phyloP scores from a whole-genome alignment of 2,113 vertebrate genomes.

The Labeo rohita region DNA sequence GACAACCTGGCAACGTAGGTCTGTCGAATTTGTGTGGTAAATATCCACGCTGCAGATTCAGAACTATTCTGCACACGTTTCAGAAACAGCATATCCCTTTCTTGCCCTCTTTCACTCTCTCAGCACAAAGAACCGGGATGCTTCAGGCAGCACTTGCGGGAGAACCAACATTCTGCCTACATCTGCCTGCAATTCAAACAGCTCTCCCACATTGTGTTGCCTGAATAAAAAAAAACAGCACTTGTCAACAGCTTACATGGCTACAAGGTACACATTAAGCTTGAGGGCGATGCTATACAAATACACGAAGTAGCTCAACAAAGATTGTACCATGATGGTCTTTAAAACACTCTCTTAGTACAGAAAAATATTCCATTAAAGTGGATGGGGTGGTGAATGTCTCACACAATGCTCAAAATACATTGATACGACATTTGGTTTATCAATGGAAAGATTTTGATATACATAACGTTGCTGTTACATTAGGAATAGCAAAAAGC shows the following conservation, averaged over 20 bases:
- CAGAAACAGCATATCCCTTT: conserved; percentile 38
- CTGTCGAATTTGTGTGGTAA: neutral
- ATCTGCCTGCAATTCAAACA: conserved; percentile 59
- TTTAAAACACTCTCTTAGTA: conserved; percentile 20
- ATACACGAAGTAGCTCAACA: conserved; percentile 49
- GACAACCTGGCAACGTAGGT: neutral
- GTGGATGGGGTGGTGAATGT: neutral
- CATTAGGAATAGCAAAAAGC: neutral
- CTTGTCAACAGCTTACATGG: conserved; percentile 42
- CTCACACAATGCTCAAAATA: neutral
- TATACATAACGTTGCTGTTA: neutral
- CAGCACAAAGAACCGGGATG: conserved; percentile 50
- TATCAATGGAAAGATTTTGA: neutral
- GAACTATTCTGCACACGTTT: conserved; percentile 42
- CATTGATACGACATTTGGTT: neutral
- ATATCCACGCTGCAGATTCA: conserved; percentile 21
- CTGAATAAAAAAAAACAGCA: conserved; percentile 32
- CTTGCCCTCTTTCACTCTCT: conserved; percentile 22
- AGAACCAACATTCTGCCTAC: conserved; percentile 49
- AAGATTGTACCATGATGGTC: conserved; percentile 38
- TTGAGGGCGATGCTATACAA: conserved; percentile 52
- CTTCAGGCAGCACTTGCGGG: conserved; percentile 48
- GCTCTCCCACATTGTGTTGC: conserved; percentile 45
- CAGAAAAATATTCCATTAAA: conserved; percentile 20
- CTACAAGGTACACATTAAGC: conserved; percentile 60